These are phyloP conservation scores for Frankliniella fusca DNA, from an alignment of 2,888 invertebrate genomes.

Conservation along the genomic window DNA sequence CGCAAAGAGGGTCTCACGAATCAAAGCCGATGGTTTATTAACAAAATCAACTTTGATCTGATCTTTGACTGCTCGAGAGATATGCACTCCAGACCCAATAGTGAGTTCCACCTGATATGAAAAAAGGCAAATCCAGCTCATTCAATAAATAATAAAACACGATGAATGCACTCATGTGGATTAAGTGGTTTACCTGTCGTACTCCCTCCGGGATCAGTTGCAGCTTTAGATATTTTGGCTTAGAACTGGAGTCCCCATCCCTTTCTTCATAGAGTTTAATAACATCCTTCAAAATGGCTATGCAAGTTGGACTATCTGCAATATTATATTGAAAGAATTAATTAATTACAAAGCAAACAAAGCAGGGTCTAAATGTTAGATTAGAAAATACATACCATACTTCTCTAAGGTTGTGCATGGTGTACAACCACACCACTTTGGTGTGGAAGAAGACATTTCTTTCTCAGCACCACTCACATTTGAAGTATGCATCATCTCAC, in stretches of 20 bases:
- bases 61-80: not conserved
- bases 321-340: not conserved
- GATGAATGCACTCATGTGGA: not conserved
- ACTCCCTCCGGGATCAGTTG: not conserved
- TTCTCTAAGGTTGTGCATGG: not conserved
- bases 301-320: not conserved
- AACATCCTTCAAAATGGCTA: not conserved
- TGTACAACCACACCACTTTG: not conserved
- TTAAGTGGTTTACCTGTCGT: not conserved
- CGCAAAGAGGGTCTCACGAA: not conserved
- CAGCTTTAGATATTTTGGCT: not conserved
- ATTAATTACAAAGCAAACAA: not conserved
- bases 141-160: not conserved
- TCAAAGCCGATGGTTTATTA: not conserved
- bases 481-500: too few species aligned
- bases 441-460: too few species aligned
- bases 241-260: not conserved
- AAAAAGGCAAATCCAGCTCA: not conserved
- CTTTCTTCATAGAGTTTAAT: not conserved
- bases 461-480: too few species aligned
- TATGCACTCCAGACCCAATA: not conserved
- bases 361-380: not conserved
- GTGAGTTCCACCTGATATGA: not conserved
- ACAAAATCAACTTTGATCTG: not conserved
- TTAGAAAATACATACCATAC: not conserved